A percentile compares a stretch with the other conserved stretches of the same genome.
phyloP scores from a whole-genome alignment of 2,888 invertebrate genomes.

The Bhutanitis thaidina region DNA sequence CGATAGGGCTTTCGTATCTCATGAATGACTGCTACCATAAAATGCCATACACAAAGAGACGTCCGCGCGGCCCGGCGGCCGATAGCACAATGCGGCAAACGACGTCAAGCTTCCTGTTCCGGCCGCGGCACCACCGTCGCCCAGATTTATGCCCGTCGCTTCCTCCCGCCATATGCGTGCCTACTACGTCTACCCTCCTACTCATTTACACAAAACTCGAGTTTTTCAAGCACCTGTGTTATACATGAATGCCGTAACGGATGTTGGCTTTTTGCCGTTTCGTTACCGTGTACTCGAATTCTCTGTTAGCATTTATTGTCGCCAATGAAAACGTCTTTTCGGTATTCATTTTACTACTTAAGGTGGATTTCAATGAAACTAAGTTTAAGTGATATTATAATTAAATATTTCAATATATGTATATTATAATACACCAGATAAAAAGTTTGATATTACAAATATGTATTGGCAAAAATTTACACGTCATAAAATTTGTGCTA shows the following conservation, averaged over 20 bases:
- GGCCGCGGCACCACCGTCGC: constrained; percentile 74
- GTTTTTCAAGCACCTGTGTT: constrained; percentile 73
- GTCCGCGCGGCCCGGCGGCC: constrained; percentile 71
- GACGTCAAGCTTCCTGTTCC: constrained; percentile 77
- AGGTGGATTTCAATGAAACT: no score
- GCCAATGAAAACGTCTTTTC: constrained; percentile 8
- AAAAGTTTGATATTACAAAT: no score
- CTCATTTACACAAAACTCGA: constrained; percentile 77
- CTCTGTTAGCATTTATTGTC: constrained; percentile 26
- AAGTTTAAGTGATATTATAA: no score
- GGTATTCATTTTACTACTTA: not conserved
- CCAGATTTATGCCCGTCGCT: constrained; percentile 76
- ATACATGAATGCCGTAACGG: constrained; percentile 48
- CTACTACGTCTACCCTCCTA: constrained; percentile 49
- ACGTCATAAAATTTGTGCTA: no score
- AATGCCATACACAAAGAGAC: constrained; percentile 68
- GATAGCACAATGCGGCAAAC: constrained; percentile 79
- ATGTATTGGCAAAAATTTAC: no score
- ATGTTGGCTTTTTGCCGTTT: constrained; percentile 48
- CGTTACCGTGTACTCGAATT: constrained; percentile 32
- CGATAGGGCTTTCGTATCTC: constrained; percentile 56
- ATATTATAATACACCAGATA: no score
- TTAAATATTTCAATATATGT: no score
- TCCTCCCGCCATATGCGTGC: constrained; percentile 73
- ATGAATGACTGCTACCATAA: constrained; percentile 61